These are phyloP conservation scores for Ciona savignyi DNA, from an alignment of 23 tunicate genomes.

Conservation along the genomic window DNA sequence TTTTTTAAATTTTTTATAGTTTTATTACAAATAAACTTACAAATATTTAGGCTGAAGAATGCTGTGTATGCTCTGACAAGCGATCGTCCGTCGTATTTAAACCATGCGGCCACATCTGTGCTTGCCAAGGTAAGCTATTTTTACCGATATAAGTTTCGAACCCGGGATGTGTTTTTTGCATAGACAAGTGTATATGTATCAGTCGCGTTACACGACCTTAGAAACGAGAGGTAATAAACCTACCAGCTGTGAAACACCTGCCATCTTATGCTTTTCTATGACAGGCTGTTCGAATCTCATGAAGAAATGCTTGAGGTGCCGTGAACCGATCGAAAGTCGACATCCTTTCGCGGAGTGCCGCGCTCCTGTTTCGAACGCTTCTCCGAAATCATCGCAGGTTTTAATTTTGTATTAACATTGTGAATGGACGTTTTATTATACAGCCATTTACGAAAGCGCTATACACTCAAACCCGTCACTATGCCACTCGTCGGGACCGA, in stretches of 20 bases:
- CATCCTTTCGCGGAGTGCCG: constrained; percentile 11
- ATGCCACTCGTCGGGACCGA: too few relatives aligned
- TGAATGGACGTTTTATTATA: too few relatives aligned
- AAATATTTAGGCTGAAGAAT: constrained; percentile 62
- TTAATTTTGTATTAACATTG: too few relatives aligned
- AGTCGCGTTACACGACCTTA: too few relatives aligned
- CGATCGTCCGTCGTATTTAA: constrained; percentile 58
- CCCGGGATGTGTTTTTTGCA: not conserved
- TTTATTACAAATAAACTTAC: too few relatives aligned
- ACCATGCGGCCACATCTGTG: constrained; percentile 86
- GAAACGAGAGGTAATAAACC: too few relatives aligned
- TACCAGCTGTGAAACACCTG: not conserved
- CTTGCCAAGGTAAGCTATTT: constrained; percentile 61
- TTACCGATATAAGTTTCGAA: too few relatives aligned
- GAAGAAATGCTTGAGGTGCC: constrained; percentile 88
- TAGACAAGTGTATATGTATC: too few relatives aligned
- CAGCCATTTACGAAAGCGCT: too few relatives aligned
- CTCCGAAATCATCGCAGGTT: not conserved
- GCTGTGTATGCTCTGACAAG: constrained; percentile 82
- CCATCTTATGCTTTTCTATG: not conserved
- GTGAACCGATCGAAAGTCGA: constrained; percentile 51
- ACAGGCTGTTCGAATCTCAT: constrained; percentile 68
- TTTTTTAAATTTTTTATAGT: too few relatives aligned
- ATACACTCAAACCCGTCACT: too few relatives aligned
- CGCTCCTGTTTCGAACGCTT: not conserved